Percentiles rank a stretch among this genome's conserved stretches.
Evolutionary conservation across 2,888 invertebrate species (phyloP).

Genomic region (Bombyx huttoni): DNA sequence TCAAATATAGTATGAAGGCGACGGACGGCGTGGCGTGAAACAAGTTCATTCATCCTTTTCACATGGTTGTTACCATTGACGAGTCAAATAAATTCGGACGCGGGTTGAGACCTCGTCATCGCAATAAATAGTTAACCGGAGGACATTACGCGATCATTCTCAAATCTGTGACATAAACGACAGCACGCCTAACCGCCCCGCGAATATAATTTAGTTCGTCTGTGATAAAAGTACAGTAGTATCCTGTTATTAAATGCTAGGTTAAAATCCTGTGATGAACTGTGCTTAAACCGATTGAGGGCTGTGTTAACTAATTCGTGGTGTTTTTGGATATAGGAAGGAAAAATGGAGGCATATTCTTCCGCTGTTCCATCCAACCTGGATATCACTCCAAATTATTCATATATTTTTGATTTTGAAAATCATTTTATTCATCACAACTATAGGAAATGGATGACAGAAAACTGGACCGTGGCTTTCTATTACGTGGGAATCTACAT

Average conservation of each 20-base stretch:
- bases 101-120: conserved; percentile 43
- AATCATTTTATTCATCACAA: conserved; percentile 92
- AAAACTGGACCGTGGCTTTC: conserved; percentile 96
- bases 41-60: conserved; percentile 43
- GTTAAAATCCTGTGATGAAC: conserved; percentile 59
- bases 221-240: conserved; percentile 57
- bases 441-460: conserved; percentile 94
- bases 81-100: conserved; percentile 32
- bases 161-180: conserved; percentile 33
- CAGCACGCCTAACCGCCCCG: conserved; percentile 41
- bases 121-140: conserved; percentile 52
- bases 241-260: conserved; percentile 49
- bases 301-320: conserved; percentile 27
- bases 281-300: conserved; percentile 28
- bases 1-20: conserved; percentile 25
- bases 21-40: conserved; percentile 32
- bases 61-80: conserved; percentile 26
- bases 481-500: conserved; percentile 92
- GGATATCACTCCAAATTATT: conserved; percentile 86
- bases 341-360: conserved; percentile 39
- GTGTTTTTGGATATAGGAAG: conserved; percentile 17
- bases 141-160: conserved; percentile 43
- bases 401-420: conserved; percentile 96
- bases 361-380: conserved; percentile 62
- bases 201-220: conserved; percentile 49